A percentile compares a stretch with the other conserved stretches of the same genome.
These are phyloP conservation scores for Lepus oiostolus DNA, from an alignment of 2,797 vertebrate species.

Conservation along the genomic window DNA sequence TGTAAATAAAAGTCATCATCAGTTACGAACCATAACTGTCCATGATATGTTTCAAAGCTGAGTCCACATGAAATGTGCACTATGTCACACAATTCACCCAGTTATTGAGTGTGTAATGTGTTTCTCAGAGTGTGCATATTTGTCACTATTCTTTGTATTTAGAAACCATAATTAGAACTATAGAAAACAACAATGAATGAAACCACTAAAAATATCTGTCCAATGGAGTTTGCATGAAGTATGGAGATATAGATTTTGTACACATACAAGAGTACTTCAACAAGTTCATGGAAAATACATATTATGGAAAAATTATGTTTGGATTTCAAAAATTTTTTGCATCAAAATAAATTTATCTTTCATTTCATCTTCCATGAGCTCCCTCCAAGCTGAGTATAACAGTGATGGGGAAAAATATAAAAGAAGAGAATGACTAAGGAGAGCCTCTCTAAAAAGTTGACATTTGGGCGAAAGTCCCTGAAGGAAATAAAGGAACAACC, in stretches of 20 bases:
- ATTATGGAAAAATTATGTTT: neutral
- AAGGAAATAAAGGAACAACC: neutral
- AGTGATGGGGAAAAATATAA: neutral
- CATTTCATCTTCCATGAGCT: too few species aligned
- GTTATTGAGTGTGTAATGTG: constrained; percentile 66
- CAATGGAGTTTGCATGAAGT: neutral
- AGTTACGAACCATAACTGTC: constrained; percentile 42
- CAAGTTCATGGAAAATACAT: too few species aligned
- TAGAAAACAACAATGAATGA: neutral
- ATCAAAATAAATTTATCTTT: too few species aligned
- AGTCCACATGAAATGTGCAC: constrained; percentile 59
- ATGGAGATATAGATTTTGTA: neutral
- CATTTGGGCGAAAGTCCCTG: neutral
- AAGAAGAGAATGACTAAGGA: neutral
- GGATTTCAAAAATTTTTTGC: too few species aligned
- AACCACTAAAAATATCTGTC: neutral
- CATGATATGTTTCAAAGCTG: constrained; percentile 73
- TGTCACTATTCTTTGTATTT: constrained; percentile 35
- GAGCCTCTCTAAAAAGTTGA: neutral
- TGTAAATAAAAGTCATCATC: constrained; percentile 65
- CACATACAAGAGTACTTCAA: too few species aligned
- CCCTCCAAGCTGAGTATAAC: too few species aligned
- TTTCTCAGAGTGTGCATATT: neutral
- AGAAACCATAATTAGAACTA: constrained; percentile 45
- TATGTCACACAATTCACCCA: constrained; percentile 46